Conservation (phyloP, 2,797 vertebrate species). For the Sarcoramphus papa region DNA sequence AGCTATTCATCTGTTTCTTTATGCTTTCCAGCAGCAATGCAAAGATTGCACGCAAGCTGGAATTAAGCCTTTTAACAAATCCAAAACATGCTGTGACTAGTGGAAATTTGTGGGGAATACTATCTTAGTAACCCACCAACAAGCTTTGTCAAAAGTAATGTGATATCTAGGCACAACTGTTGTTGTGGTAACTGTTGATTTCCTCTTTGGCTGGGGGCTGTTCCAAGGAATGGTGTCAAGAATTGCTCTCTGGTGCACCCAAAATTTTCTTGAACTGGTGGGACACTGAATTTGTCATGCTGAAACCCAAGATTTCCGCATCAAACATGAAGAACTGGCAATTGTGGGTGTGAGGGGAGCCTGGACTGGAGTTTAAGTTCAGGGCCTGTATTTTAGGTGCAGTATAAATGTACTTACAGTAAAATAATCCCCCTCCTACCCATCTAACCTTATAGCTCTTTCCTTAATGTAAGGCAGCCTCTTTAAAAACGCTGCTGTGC, state of each 20-base stretch:
- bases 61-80: background rate
- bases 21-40: background rate
- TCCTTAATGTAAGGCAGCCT: background rate
- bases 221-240: background rate
- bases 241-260: background rate
- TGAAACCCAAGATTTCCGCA: background rate
- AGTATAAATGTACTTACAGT: background rate
- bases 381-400: background rate
- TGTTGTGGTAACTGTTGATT: background rate
- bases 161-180: background rate
- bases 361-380: background rate
- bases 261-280: background rate
- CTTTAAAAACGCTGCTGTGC: background rate
- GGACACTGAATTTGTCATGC: background rate
- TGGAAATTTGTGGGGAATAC: background rate
- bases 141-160: background rate
- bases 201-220: background rate
- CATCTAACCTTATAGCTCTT: background rate
- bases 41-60: background rate
- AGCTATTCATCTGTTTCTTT: background rate
- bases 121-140: background rate
- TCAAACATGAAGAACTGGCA: background rate
- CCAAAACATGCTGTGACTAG: background rate
- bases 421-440: background rate
- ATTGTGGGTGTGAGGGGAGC: background rate